Base-by-base conservation (phyloP, 2,888 invertebrate genomes). In the Apotomis capreana region DNA sequence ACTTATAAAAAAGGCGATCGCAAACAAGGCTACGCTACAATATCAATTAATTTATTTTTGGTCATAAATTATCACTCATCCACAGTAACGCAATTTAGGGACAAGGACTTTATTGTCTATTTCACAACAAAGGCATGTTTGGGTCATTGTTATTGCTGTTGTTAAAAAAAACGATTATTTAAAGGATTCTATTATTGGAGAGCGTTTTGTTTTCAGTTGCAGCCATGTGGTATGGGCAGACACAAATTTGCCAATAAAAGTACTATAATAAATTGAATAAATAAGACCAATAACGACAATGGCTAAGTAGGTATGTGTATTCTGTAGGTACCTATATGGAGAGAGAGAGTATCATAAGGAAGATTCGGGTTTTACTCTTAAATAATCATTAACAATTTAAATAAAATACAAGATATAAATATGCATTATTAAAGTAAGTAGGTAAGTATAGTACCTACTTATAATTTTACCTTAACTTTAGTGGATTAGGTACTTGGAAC, bases 11-110 rank as follows among this genome's bases (percentile, higher is more conserved):
- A 57, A 54, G 15, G n/a, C 55, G 46, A 44, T 46, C 65, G 15
- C 12, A 26, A 8, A 57, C 55, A 57, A 46, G 46, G 57, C 55
- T 57, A 36, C 55, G 8, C 57, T 36, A 65, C 46, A 57, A 65
- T n/a, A 65, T 40, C 57, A 62, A 62, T 67, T 67, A 57, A 71
- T 71, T 71, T 67, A 67, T 57, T 55, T 52, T 61, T n/a, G 44
- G 57, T 37, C 15, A 68, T 71, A 71, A 71, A 71, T 71, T 71
- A 57, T 26, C 55, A 15, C 54, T 70, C 65, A 26, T 58, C 61
- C 51, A 40, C 40, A 51, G 57, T 13, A 71, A 71, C 57, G 61
- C 67, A 67, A 71, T 68, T 62, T 58, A 62, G 49, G 57, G 67
- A 62, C 71, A 55, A 44, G 58, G 52, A 52, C 59, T 62, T 58